Evolutionary conservation across 2,888 invertebrate species (phyloP).

Genomic region (Drosophila lacicola): DNA sequence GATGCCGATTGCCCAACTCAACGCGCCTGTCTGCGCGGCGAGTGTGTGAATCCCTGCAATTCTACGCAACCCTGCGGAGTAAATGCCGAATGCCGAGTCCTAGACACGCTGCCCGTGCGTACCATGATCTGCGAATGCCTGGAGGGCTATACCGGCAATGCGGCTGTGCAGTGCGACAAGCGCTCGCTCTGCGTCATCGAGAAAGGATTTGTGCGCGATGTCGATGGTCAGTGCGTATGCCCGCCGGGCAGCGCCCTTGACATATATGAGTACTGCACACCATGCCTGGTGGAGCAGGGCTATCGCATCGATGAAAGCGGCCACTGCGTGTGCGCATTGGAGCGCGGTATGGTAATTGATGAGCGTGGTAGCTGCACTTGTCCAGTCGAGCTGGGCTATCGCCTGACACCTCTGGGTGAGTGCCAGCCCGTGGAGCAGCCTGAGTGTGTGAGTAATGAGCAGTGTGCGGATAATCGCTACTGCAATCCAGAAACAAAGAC

Average conservation of each 20-base stretch:
- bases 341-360: conserved; percentile 91
- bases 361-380: conserved; percentile 92
- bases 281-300: conserved; percentile 90
- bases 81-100: conserved; percentile 91
- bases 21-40: conserved; percentile 92
- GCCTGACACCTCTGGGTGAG: conserved; percentile 87
- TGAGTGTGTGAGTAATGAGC: conserved; percentile 90
- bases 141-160: conserved; percentile 94
- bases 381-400: conserved; percentile 89
- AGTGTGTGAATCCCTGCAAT: conserved; percentile 93
- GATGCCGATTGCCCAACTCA: conserved; percentile 94
- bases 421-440: conserved; percentile 86
- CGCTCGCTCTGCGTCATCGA: conserved; percentile 89
- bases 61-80: conserved; percentile 92
- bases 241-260: conserved; percentile 91
- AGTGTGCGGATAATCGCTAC: conserved; percentile 91
- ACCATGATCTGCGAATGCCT: conserved; percentile 96
- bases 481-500: conserved; percentile 90
- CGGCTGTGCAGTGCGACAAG: conserved; percentile 92
- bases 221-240: conserved; percentile 90
- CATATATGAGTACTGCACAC: conserved; percentile 91
- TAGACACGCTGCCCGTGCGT: conserved; percentile 93
- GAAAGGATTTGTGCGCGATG: conserved; percentile 88
- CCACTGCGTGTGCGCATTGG: conserved; percentile 92
- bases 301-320: conserved; percentile 91